Evolutionary conservation across 2,888 invertebrate species (phyloP), one percentile per base, ranked within the genome.

Genomic region (Cephus spinipes): DNA sequence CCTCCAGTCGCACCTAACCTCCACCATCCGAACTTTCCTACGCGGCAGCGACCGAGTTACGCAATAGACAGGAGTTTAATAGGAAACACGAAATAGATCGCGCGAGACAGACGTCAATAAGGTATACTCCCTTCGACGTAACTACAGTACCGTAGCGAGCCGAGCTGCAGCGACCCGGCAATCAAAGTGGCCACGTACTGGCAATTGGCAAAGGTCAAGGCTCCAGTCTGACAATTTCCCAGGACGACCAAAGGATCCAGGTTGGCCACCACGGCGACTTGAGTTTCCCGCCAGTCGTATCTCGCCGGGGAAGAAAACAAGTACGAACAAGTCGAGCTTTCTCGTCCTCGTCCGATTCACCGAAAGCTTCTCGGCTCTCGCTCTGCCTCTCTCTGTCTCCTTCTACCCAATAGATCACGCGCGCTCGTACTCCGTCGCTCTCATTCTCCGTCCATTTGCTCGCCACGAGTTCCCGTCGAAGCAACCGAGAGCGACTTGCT

Each of bases 191-290:
- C 23, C 6, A 1, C 15, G 3, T 2, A 35, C 23, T 6, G 15
- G 2, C 4, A 40, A 40, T 40, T 40, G 15, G 6, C 40, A 40
- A 40, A 40, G 40, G 23, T 40, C 23, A 23, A 1, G 40, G 40
- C 4, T 40, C 40, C 6, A 2, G 3, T 35, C 35, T 35, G 3
- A 35, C 1, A 12, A 35, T 35, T 35, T 23, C 55, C 23, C 15
- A 23, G 23, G 23, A 55, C 9, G 55, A 55, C 23, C 23, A 2
- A 23, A 55, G 1, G 55, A 55, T 55, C 23, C 31, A 69, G 75
- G 80, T 82, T 82, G 81, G 78, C 78, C 78, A 82, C 81, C 80
- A 77, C 82, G 74, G 79, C 69, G 73, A 78, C n/a, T 69, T 79
- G 79, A 79, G 78, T 78, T 79, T 79, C 73, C 71, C 77, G 79